phyloP scores from a whole-genome alignment of 2,888 invertebrate species.

The Drosophila greeni region DNA sequence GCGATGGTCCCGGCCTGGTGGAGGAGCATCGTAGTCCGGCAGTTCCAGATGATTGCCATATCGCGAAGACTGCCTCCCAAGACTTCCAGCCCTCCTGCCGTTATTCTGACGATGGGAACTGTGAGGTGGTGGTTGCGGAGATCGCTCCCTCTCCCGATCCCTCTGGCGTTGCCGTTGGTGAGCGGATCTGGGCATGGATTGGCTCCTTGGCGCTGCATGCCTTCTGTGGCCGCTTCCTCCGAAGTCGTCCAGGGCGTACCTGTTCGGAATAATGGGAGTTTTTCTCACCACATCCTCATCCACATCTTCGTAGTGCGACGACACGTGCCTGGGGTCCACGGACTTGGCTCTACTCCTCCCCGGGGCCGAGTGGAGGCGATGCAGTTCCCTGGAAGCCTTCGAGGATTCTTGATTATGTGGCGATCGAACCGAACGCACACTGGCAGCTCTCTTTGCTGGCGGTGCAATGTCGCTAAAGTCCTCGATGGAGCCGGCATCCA shows the following conservation, averaged over 20 bases:
- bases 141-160: slow-evolving; percentile 56
- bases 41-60: slow-evolving; percentile 76
- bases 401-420: slow-evolving; percentile 63
- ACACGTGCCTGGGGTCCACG: slow-evolving; percentile 73
- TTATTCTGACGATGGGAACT: slow-evolving; percentile 38
- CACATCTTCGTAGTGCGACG: slow-evolving; percentile 71
- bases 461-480: slow-evolving; percentile 66
- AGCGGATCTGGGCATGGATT: slow-evolving; percentile 77
- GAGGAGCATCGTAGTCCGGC: slow-evolving; percentile 66
- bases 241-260: slow-evolving; percentile 82
- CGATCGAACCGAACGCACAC: slow-evolving; percentile 73
- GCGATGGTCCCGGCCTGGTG: slow-evolving; percentile 21
- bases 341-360: slow-evolving; percentile 75
- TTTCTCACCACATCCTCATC: slow-evolving; percentile 79
- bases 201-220: slow-evolving; percentile 66
- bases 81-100: slow-evolving; percentile 57
- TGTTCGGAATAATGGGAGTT: slow-evolving; percentile 85
- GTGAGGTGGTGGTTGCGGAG: slow-evolving; percentile 46
- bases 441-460: slow-evolving; percentile 71
- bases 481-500: slow-evolving; percentile 67
- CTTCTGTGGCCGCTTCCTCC: slow-evolving; percentile 34
- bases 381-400: slow-evolving; percentile 65
- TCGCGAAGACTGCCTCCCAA: slow-evolving; percentile 65
- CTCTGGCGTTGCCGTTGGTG: slow-evolving; percentile 62
- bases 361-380: slow-evolving; percentile 66